Conservation (phyloP, 2,113 vertebrate genomes). For the Prunella himalayana region DNA sequence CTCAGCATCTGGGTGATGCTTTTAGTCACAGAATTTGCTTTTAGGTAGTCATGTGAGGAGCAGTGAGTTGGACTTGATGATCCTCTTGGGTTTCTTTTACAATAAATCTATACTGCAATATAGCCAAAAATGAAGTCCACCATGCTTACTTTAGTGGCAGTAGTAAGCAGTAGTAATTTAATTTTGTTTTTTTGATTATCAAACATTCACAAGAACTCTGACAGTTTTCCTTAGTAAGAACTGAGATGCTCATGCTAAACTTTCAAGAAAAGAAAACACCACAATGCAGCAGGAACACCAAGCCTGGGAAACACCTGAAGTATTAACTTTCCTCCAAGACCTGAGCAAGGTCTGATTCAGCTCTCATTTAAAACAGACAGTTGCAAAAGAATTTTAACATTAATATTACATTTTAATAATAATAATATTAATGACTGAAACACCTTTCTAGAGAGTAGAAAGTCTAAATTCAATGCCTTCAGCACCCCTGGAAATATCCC, state of each 20-base stretch:
- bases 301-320: neutral
- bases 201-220: neutral
- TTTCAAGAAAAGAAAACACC: neutral
- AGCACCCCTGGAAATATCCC: neutral
- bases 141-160: neutral
- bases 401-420: neutral
- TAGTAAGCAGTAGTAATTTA: neutral
- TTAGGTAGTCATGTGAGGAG: neutral
- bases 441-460: neutral
- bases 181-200: neutral
- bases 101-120: neutral
- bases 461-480: neutral
- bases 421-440: neutral
- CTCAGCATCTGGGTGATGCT: neutral
- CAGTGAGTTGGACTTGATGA: neutral
- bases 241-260: neutral
- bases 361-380: neutral
- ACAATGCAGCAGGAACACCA: neutral
- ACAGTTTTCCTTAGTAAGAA: neutral
- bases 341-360: neutral
- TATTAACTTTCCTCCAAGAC: neutral
- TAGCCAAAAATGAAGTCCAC: neutral
- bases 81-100: neutral
- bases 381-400: neutral
- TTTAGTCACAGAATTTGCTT: neutral